Conservation (phyloP, 2,797 vertebrate species). For the Morelia viridis region DNA sequence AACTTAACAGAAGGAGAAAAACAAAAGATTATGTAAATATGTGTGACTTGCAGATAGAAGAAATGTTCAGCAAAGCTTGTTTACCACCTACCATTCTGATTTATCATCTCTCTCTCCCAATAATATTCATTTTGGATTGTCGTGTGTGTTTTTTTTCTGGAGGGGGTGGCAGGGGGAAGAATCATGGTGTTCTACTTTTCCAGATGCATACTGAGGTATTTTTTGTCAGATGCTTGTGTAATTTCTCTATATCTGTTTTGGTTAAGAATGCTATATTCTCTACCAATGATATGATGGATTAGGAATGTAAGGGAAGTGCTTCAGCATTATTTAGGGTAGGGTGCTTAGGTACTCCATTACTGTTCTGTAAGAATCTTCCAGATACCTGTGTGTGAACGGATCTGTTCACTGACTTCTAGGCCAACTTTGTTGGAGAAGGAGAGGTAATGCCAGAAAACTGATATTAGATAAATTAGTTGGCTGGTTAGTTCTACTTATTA, state of each 20-base stretch:
- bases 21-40: slow-evolving; percentile 19
- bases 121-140: slow-evolving; percentile 13
- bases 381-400: too few relatives aligned
- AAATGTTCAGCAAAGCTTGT: not conserved
- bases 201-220: not conserved
- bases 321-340: not conserved
- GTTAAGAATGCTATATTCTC: not conserved
- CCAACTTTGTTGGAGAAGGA: not conserved
- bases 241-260: not conserved
- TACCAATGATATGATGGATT: not conserved
- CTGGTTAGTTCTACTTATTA: not conserved
- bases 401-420: not conserved
- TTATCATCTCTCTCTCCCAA: not conserved
- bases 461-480: not conserved
- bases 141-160: not conserved
- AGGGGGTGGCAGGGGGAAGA: not conserved
- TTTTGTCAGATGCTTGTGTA: not conserved
- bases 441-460: not conserved
- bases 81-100: slow-evolving; percentile 19
- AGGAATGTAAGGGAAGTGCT: not conserved
- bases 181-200: not conserved
- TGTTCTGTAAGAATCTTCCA: not conserved
- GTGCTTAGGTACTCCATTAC: not conserved
- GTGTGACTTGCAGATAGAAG: not conserved
- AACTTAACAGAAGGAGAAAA: slow-evolving; percentile 33